phyloP scores from a whole-genome alignment of 2,888 invertebrate species.

The Agrotis puta region DNA sequence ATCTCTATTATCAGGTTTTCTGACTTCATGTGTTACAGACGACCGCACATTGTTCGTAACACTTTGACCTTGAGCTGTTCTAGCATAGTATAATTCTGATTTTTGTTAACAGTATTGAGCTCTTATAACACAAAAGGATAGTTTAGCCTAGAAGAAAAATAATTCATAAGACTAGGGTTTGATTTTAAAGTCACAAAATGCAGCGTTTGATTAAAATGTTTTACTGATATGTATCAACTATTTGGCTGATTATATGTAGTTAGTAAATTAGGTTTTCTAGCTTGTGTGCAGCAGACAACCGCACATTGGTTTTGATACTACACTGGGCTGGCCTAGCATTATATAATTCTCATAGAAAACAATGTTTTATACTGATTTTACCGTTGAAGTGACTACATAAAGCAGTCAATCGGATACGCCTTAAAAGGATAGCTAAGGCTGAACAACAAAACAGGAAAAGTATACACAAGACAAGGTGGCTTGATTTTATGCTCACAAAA shows the following conservation, averaged over 20 bases:
- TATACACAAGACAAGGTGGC: not conserved
- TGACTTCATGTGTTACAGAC: not conserved
- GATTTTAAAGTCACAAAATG: too few species aligned
- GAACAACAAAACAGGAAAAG: not conserved
- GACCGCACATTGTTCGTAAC: not conserved
- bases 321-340: not conserved
- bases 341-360: not conserved
- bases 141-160: too few species aligned
- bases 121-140: too few species aligned
- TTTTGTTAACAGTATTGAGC: too few species aligned
- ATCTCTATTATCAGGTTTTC: too few species aligned
- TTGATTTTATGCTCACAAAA: not conserved
- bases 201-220: too few species aligned
- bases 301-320: not conserved
- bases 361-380: not conserved
- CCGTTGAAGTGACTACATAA: too few species aligned
- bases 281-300: not conserved
- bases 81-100: not conserved
- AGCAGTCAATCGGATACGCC: not conserved
- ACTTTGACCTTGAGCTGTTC: not conserved
- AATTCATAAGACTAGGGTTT: too few species aligned
- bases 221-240: too few species aligned
- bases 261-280: too few species aligned
- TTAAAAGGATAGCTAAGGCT: constrained; percentile 2
- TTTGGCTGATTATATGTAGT: too few species aligned